Evolutionary conservation across 1,140 invertebrate genomes (phyloP).

Genomic region (Yoshiicerus persimilis): DNA sequence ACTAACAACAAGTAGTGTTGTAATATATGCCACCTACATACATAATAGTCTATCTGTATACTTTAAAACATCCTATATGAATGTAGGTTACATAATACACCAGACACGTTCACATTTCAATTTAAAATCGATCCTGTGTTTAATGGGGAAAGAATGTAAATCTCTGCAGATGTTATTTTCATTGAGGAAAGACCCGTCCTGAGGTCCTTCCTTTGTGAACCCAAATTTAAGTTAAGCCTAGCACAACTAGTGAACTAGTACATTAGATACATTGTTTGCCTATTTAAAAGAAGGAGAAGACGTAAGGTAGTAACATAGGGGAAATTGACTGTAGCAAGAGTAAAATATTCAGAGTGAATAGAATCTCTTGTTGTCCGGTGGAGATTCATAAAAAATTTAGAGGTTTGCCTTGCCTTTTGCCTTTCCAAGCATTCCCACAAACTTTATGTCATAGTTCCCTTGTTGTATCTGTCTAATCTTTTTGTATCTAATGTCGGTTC

Average conservation of each 20-base stretch:
- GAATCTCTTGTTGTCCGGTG: slow-evolving; percentile 10
- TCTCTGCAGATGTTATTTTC: background rate
- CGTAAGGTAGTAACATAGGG: background rate
- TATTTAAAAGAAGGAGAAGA: background rate
- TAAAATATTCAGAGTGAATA: slow-evolving; percentile 21
- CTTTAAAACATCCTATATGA: background rate
- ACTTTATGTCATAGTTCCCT: background rate
- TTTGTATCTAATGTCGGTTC: background rate
- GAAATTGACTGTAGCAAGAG: background rate
- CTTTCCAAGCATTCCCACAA: background rate
- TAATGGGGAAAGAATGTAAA: background rate
- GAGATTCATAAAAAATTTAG: slow-evolving; percentile 15
- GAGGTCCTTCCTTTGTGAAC: too few relatives aligned
- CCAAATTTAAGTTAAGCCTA: too few relatives aligned
- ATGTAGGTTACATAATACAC: background rate
- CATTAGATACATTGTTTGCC: background rate
- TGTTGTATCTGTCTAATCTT: background rate
- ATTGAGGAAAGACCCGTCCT: background rate
- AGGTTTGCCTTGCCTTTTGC: background rate
- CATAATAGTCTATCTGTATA: background rate
- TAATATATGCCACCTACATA: background rate
- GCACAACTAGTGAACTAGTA: background rate
- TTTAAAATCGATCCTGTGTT: background rate
- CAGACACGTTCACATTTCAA: background rate
- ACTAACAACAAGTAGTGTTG: background rate